These are phyloP conservation scores for Diachasma alloeum DNA, from an alignment of 1,140 invertebrate genomes.

Conservation along the genomic window DNA sequence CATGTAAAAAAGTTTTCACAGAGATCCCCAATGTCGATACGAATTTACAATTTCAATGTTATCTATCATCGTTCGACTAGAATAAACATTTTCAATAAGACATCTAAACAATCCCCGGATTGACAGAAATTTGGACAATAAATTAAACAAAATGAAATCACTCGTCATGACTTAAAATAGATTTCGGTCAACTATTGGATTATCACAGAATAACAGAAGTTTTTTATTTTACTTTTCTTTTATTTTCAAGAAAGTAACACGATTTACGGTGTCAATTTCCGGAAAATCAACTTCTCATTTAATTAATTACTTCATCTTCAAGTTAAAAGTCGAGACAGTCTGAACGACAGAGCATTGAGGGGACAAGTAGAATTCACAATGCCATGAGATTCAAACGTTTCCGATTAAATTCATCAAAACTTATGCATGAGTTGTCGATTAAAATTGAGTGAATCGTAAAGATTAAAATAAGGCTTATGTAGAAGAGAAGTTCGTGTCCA, in stretches of 20 bases:
- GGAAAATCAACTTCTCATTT: not conserved
- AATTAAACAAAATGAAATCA: conserved; percentile 34
- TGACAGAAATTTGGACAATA: conserved; percentile 40
- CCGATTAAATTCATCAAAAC: not conserved
- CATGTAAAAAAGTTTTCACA: not conserved
- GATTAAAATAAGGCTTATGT: not conserved
- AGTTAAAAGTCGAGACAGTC: not conserved
- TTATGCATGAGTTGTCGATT: not conserved
- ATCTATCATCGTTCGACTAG: not conserved
- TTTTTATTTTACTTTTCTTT: not conserved
- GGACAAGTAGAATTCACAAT: not conserved
- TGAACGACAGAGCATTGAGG: not conserved
- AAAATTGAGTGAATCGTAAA: not conserved
- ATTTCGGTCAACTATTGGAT: not conserved
- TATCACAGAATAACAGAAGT: conserved; percentile 6
- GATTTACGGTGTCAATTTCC: not conserved
- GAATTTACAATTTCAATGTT: not conserved
- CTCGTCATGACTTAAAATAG: not conserved
- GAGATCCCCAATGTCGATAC: not conserved
- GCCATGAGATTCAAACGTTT: not conserved
- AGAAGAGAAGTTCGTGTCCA: not conserved
- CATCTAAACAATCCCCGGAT: conserved; percentile 30
- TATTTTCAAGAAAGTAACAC: not conserved
- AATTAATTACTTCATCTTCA: not conserved
- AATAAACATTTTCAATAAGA: conserved; percentile 12